Evolutionary conservation across 2,113 vertebrate species (phyloP), one percentile per base, ranked within the genome.

Genomic region (Indicator maculatus): DNA sequence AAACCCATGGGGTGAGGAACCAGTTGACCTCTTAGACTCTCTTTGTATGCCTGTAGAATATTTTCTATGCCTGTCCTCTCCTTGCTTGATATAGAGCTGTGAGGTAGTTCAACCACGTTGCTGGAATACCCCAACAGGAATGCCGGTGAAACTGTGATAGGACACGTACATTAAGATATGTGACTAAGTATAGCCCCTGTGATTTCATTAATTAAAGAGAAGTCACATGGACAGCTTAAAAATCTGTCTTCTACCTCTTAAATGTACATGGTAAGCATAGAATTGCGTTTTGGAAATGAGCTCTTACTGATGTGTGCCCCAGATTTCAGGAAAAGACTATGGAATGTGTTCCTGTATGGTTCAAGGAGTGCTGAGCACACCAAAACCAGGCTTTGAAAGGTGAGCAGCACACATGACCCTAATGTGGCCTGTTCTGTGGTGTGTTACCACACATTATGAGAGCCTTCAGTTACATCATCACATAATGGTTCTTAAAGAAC

Each of bases 141-240:
- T 26, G 45, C 31, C 63, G 66, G 18, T 12, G 84, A 74, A 89
- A 60, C 64, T 71, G 8, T 24, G 60, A 77, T 66, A 65, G 84
- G 78, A 26, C 59, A 44, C 55, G 12, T 77, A 66, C 4, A 0
- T 87, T 93, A 71, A 82, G 59, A 65, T 77, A 38, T 8, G 27
- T 81, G 83, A 44, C 85, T 95, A 94, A 90, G 81, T 86, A 66
- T 78, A 93, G 69, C 31, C 66, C 39, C 69, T 84, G 78, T 73
- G 60, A 78, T 66, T 96, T 94, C 75, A 70, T 88, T 85, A 88
- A 93, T 90, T 86, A 90, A 86, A 77, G 45, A 84, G 67, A 71
- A 69, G 44, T 93, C 52, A 59, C 53, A 53, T 8, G 44, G 71
- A 77, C 69, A 88, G 79, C 85, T 91, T 47, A 93, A 73, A 93